Percentiles rank a stretch among this genome's conserved stretches.
Evolutionary conservation across 2,113 vertebrate species (phyloP).

Genomic region (Macroglossus sobrinus): DNA sequence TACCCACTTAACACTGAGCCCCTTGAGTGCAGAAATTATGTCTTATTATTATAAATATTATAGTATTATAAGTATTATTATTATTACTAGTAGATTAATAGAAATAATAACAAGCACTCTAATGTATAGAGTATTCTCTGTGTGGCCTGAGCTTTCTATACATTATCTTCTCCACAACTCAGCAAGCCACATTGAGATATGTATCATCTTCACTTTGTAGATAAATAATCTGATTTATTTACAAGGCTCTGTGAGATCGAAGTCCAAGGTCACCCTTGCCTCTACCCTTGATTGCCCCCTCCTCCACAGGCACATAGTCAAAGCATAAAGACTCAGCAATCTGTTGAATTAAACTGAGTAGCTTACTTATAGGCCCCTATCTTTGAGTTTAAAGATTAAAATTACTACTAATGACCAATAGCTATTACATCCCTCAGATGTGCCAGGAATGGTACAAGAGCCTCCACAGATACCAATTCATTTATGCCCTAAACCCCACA

Average conservation of each 20-base stretch:
- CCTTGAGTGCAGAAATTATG: neutral
- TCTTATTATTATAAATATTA: neutral
- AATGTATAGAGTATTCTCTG: rapidly evolving
- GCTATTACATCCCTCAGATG: rapidly evolving
- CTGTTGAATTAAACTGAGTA: neutral
- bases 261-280: neutral
- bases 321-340: neutral
- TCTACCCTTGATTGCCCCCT: too few relatives aligned
- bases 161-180: neutral
- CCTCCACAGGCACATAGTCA: neutral
- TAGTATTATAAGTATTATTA: too few relatives aligned
- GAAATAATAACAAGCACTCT: neutral
- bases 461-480: rapidly evolving
- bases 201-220: neutral
- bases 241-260: neutral
- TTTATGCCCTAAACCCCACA: neutral
- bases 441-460: neutral
- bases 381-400: neutral
- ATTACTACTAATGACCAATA: neutral
- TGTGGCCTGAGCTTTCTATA: neutral
- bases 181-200: neutral
- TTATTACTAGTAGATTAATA: too few relatives aligned
- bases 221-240: neutral
- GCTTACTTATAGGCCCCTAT: neutral
- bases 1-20: neutral